Conservation (phyloP, 1,140 invertebrate species). For the Coboldia fuscipes region DNA sequence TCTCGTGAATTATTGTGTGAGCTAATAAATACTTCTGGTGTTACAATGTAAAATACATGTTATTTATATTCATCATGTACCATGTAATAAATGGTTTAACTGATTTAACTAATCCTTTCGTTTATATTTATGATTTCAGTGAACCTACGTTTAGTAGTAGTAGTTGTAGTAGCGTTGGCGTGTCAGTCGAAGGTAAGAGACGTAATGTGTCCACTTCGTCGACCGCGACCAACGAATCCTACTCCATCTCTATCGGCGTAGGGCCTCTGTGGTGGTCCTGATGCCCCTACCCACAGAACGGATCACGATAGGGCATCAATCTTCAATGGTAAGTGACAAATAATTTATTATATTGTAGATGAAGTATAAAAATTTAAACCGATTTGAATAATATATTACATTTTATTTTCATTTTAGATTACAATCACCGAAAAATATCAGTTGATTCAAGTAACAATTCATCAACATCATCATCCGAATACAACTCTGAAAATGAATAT, state of each 20-base stretch:
- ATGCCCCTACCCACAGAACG: constrained; percentile 31
- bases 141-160: constrained; percentile 21
- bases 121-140: constrained; percentile 11
- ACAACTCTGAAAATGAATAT: not conserved
- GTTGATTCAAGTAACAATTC: constrained; percentile 19
- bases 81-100: no score
- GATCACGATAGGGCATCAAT: constrained; percentile 30
- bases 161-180: constrained; percentile 11
- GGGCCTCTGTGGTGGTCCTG: constrained; percentile 85
- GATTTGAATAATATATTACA: constrained; percentile 6
- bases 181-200: constrained; percentile 10
- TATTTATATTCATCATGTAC: no score
- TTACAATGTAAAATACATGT: no score
- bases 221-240: constrained; percentile 29
- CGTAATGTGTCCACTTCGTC: constrained; percentile 21
- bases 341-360: not conserved
- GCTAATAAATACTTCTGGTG: no score
- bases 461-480: constrained; percentile 6
- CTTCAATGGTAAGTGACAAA: constrained; percentile 24
- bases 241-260: constrained; percentile 81
- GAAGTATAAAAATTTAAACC: not conserved
- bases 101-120: no score
- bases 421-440: constrained; percentile 25
- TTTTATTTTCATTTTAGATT: constrained; percentile 22
- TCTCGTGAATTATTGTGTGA: no score